Evolutionary conservation across 2,797 vertebrate genomes (phyloP), one percentile per base, ranked within the genome.

Genomic region (Sardinella longiceps): DNA sequence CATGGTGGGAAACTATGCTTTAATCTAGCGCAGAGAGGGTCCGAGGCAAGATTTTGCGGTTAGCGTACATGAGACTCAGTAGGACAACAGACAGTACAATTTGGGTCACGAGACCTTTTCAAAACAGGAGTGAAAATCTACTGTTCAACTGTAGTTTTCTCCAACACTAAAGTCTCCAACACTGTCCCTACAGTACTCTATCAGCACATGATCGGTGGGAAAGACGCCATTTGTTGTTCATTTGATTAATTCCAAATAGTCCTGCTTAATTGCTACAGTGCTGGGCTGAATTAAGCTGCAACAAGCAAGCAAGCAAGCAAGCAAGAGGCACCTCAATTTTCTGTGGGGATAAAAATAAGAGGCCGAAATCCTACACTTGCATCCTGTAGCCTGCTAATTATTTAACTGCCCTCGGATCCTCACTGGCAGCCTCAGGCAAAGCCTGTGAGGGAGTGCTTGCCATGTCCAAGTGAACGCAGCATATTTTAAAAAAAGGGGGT

Each of bases 171-270:
- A 74, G 33, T 37, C 14, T 14, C 10, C 39, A 4, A 74, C 66
- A 74, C 66, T 74, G 0, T 33, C 0, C 15, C 28, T 33, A 15
- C n/a, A n/a, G n/a, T n/a, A n/a, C 33, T 20, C 30, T 18, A 20
- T 74, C 30, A 18, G 11, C 66, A 74, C 66, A 74, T 74, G 66
- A 39, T 74, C 66, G 39, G 66, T 74, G 66, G 33, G 5, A 83
- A 50, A 87, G 84, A 82, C 89, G 85, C n/a, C 81, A 87, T 82
- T 18, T 50, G 81, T 56, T 84, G 77, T 92, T 91, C 87, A 93
- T 92, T 88, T 85, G 88, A 91, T 94, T 92, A 28, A 91, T 91
- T 87, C 88, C 89, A 91, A 93, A 90, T 85, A 91, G 87, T 86
- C 1, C 18, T 88, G 88, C 89, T 88, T 93, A 91, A 93, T 91